Percentiles rank a stretch among this genome's conserved stretches.
Conservation (phyloP, 2,113 vertebrate genomes). For the Cheirogaleus medius region DNA sequence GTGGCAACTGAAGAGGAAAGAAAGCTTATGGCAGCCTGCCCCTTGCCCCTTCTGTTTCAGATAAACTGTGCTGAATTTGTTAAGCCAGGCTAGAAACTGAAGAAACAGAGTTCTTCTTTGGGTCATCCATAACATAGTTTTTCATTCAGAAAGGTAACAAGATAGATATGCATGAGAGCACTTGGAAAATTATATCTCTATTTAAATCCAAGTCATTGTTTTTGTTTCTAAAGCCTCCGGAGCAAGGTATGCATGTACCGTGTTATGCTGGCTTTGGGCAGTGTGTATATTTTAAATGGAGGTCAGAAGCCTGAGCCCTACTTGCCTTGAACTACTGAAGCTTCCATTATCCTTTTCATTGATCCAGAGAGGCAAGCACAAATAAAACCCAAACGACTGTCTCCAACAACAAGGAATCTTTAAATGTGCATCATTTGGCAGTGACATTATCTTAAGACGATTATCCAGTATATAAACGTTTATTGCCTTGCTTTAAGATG, state of each 20-base stretch:
- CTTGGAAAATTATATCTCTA: neutral
- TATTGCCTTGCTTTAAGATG: slow-evolving; percentile 84
- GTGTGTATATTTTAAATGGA: neutral
- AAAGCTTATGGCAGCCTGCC: neutral
- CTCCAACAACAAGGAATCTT: slow-evolving; percentile 81
- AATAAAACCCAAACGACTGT: slow-evolving; percentile 75
- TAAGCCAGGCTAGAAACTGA: neutral
- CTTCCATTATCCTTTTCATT: slow-evolving; percentile 73
- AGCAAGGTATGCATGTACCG: neutral
- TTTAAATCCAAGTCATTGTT: neutral
- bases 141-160: neutral
- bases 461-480: slow-evolving; percentile 84
- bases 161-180: neutral
- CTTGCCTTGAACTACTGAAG: slow-evolving; percentile 65
- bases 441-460: slow-evolving; percentile 80
- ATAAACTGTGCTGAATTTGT: neutral
- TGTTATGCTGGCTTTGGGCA: neutral
- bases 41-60: neutral
- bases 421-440: slow-evolving; percentile 83
- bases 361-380: slow-evolving; percentile 75
- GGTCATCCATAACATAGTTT: neutral
- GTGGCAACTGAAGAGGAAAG: neutral
- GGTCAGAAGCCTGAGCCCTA: slow-evolving; percentile 58
- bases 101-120: neutral
- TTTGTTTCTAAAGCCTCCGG: neutral